A percentile compares a stretch with the other conserved stretches of the same genome.
These are phyloP conservation scores for Aphidius ervi DNA, from an alignment of 1,140 invertebrate genomes.

Conservation along the genomic window DNA sequence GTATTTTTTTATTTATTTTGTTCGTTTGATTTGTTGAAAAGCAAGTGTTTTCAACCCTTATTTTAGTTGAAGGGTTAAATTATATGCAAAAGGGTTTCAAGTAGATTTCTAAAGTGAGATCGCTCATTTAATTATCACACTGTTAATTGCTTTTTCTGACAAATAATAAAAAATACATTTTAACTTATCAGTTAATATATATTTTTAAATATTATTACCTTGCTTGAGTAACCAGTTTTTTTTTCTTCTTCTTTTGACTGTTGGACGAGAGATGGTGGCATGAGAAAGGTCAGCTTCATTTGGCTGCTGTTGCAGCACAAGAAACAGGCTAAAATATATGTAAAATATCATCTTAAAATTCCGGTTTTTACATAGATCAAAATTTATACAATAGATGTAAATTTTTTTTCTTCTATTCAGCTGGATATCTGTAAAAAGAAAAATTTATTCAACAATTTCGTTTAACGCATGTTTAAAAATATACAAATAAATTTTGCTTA, in stretches of 20 bases:
- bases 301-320: neutral
- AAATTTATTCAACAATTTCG: neutral
- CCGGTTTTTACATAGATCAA: neutral
- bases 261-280: slow-evolving; percentile 1
- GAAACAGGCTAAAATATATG: neutral
- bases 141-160: slow-evolving; percentile 11
- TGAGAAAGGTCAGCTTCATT: slow-evolving; percentile 14
- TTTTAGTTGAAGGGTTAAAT: too few species aligned
- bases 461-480: neutral
- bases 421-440: neutral
- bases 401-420: too few species aligned
- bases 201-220: too few species aligned
- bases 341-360: neutral
- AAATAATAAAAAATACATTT: neutral
- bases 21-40: too few species aligned
- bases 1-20: too few species aligned
- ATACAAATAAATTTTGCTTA: too few species aligned
- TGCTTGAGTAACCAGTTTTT: neutral
- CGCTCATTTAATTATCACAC: slow-evolving; percentile 15
- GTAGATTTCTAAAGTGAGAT: neutral
- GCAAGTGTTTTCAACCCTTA: too few species aligned
- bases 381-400: too few species aligned
- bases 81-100: slow-evolving; percentile 2
- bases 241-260: neutral
- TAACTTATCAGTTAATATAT: neutral